Evolutionary conservation across 1,140 invertebrate species (phyloP).

Genomic region (Cherax destructor): DNA sequence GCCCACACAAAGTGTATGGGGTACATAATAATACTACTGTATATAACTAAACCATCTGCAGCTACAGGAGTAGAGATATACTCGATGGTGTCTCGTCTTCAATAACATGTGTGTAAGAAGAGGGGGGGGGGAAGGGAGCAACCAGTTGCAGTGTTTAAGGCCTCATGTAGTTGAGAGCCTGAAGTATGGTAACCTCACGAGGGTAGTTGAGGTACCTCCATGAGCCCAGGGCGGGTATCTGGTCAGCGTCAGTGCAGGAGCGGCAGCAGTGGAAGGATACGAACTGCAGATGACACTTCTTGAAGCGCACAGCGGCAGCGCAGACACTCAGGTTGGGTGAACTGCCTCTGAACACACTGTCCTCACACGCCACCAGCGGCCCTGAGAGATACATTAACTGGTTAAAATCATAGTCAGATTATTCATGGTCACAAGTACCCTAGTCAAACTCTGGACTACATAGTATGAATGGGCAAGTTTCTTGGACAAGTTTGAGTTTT

Average conservation of each 20-base stretch:
- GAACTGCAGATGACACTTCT: constrained; percentile 27
- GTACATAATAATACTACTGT: too few species aligned
- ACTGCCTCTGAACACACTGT: constrained; percentile 13
- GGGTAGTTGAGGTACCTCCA: constrained; percentile 10
- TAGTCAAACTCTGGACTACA: too few species aligned
- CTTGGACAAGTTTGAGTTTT: too few species aligned
- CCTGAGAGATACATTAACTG: background rate
- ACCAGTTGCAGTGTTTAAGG: background rate
- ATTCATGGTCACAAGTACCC: too few species aligned
- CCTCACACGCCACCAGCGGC: background rate
- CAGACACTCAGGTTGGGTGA: background rate
- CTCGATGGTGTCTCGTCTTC: too few species aligned
- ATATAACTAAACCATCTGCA: too few species aligned
- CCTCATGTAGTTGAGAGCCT: background rate
- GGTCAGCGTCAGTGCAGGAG: constrained; percentile 11
- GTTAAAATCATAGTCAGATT: too few species aligned
- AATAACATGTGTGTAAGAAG: too few species aligned
- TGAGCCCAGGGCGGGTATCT: background rate
- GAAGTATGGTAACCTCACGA: background rate
- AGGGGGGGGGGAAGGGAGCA: too few species aligned
- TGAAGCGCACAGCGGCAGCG: constrained; percentile 16
- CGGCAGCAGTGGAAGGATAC: constrained; percentile 39
- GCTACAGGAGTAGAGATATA: too few species aligned
- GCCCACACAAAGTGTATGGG: too few species aligned
- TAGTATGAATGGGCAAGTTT: too few species aligned